Base-by-base conservation (phyloP, 2,888 invertebrate species). In the Copidosoma aretas region DNA sequence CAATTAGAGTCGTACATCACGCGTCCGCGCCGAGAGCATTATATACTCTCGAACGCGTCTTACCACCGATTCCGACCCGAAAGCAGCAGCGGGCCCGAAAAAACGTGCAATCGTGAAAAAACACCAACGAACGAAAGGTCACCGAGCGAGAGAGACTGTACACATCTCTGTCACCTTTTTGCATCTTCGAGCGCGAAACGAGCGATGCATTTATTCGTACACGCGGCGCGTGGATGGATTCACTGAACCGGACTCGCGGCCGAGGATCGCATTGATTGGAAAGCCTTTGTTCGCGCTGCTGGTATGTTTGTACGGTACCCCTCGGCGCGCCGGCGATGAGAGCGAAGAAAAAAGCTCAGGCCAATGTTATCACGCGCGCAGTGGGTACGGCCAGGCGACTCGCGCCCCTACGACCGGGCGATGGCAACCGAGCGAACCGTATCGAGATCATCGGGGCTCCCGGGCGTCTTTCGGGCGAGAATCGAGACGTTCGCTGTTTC, bases 191-290 rank as follows among this genome's bases (percentile, higher is more conserved):
- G 15, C 43, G 4, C 43, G 41, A 46, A 46, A 12, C 8, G 32
- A 32, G 32, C 8, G 8, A 32, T 32, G 32, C 8, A 32, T 32
- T 32, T 32, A 32, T 32, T 8, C 32, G 8, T 32, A 32, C 8
- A 46, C 2, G 15, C 43, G 4, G 17, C 43, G 12, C 2, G 12
- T 17, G 43, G 3, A 46, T 70, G 61, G 56, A 70, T 67, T 70
- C 19, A 46, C 60, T 71, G 68, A 68, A 71, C 68, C 71, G 65
- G 68, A 71, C 62, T 60, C 64, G 15, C 51, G 57, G 68, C 62
- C 67, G 39, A 66, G 66, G n/a, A n/a, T 71, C 68, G 63, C 68
- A 68, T 71, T 71, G 68, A 71, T 71, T 71, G 68, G 65, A 65
- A 65, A 71, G 68, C 68, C 60, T 71, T 71, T 71, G 71, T 71